These are phyloP conservation scores for Argynnis bischoffii DNA, from an alignment of 2,888 invertebrate genomes.

Conservation along the genomic window DNA sequence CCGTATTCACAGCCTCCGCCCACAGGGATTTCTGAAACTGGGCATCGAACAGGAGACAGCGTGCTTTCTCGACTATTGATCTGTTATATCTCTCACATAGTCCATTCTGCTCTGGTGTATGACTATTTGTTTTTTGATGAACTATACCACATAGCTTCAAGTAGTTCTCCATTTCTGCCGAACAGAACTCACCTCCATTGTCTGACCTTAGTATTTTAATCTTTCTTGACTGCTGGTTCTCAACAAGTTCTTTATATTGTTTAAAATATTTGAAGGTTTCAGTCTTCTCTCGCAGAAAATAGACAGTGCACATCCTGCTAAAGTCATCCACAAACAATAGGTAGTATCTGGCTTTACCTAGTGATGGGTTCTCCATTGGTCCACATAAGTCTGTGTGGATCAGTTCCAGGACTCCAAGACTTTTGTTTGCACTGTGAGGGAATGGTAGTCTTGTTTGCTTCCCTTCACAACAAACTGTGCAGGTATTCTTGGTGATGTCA, in stretches of 20 bases:
- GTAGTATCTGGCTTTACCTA: conserved; percentile 15
- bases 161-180: conserved; percentile 22
- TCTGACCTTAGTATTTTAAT: conserved; percentile 26
- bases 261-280: too few species aligned
- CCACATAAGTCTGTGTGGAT: conserved; percentile 24
- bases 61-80: neutral
- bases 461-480: conserved; percentile 9
- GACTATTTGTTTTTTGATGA: conserved; percentile 20
- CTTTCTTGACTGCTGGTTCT: conserved; percentile 10
- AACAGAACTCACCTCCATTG: conserved; percentile 29
- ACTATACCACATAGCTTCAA: conserved; percentile 25
- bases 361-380: conserved; percentile 26
- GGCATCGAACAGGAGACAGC: too few species aligned
- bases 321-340: too few species aligned
- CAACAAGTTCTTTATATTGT: neutral
- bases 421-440: neutral
- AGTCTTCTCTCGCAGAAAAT: too few species aligned
- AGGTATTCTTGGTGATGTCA: neutral
- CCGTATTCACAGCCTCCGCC: too few species aligned
- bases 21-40: too few species aligned
- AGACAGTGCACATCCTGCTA: too few species aligned
- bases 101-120: conserved; percentile 15
- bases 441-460: conserved; percentile 7
- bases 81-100: neutral
- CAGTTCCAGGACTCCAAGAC: neutral